Percentiles rank a stretch among this genome's conserved stretches.
phyloP scores from a whole-genome alignment of 2,113 vertebrate genomes.

The Pygathrix nemaeus region DNA sequence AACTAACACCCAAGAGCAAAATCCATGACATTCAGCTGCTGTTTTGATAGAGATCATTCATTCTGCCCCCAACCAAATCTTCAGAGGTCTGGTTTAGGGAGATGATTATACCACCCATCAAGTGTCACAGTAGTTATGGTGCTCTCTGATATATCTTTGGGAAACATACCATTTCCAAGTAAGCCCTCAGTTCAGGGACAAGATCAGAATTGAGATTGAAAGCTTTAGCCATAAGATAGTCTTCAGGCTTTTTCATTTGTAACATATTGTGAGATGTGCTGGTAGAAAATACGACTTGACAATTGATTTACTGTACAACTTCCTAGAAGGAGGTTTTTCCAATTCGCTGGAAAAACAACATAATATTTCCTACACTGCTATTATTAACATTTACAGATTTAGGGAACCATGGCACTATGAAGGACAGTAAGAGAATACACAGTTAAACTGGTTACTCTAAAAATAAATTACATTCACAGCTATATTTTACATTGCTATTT shows the following conservation, averaged over 20 bases:
- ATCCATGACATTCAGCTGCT: slow-evolving; percentile 55
- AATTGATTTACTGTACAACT: slow-evolving; percentile 61
- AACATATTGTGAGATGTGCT: slow-evolving; percentile 54
- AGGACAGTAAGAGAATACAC: not conserved
- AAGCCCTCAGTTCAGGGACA: slow-evolving; percentile 51
- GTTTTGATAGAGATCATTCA: slow-evolving; percentile 57
- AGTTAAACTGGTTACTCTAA: not conserved
- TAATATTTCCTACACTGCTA: slow-evolving; percentile 51
- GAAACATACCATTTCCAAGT: slow-evolving; percentile 63
- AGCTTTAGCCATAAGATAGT: slow-evolving; percentile 75
- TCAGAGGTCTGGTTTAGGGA: slow-evolving; percentile 66
- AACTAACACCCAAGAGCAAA: slow-evolving; percentile 68
- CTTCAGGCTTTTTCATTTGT: slow-evolving; percentile 75
- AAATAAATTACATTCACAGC: not conserved
- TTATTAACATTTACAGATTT: slow-evolving; percentile 54
- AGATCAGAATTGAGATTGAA: slow-evolving; percentile 76
- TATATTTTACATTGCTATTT: slow-evolving; percentile 25
- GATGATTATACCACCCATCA: slow-evolving; percentile 60
- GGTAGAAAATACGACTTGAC: slow-evolving; percentile 76
- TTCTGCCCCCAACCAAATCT: slow-evolving; percentile 71
- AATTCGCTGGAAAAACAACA: slow-evolving; percentile 57
- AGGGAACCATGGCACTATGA: not conserved
- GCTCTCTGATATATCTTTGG: slow-evolving; percentile 71
- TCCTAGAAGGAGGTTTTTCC: slow-evolving; percentile 71
- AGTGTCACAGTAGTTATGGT: slow-evolving; percentile 63